phyloP scores from a whole-genome alignment of 2,113 vertebrate species.

The Canis aureus region DNA sequence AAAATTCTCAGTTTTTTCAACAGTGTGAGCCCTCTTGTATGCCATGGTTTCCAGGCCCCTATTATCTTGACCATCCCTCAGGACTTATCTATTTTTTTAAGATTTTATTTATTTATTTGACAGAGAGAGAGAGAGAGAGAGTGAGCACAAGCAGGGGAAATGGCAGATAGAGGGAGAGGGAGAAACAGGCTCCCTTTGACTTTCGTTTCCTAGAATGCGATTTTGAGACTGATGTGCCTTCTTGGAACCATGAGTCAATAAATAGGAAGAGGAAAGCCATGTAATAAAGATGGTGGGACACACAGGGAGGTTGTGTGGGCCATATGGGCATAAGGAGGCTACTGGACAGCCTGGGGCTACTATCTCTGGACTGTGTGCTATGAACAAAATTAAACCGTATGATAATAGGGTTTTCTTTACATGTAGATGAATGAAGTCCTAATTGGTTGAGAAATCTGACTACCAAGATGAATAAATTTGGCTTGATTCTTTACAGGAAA shows the following conservation, averaged over 20 bases:
- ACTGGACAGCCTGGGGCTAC: not conserved
- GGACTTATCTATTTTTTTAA: not conserved
- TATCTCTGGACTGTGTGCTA: not conserved
- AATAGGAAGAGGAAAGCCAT: not conserved
- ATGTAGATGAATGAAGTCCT: not conserved
- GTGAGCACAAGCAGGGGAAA: too few relatives aligned
- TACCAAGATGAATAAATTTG: not conserved
- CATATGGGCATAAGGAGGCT: not conserved
- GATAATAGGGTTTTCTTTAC: not conserved
- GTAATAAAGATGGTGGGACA: not conserved
- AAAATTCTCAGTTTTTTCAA: not conserved
- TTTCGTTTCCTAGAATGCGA: not conserved
- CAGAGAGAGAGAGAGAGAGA: too few relatives aligned
- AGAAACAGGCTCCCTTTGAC: not conserved
- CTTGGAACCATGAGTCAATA: not conserved
- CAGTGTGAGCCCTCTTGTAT: not conserved
- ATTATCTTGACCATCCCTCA: not conserved
- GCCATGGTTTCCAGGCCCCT: not conserved
- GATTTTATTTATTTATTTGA: too few relatives aligned
- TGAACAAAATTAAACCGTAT: not conserved
- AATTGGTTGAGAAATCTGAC: not conserved
- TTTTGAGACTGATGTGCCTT: not conserved
- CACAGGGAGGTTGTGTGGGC: not conserved
- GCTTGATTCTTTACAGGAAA: constrained; percentile 43
- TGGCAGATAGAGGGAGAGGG: too few relatives aligned